Base-by-base conservation (phyloP, 2,888 invertebrate species). In the Antitype chi region DNA sequence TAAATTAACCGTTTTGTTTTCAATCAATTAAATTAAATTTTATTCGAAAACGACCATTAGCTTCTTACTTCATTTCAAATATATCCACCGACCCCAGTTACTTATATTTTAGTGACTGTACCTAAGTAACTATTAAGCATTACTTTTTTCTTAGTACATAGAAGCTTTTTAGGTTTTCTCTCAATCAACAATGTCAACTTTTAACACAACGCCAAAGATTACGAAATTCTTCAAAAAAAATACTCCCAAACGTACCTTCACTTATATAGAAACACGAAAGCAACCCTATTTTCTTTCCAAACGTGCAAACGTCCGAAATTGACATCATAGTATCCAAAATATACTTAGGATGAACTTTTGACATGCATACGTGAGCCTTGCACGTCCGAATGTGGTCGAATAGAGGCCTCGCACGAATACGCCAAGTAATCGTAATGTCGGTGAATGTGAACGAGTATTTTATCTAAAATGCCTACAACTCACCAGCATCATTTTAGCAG, bases 361-460 rank as follows among this genome's bases (percentile, higher is more conserved):
- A 85, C 83, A 85, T 85, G 83, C 74, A 81, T 81, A 77, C 38
- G 55, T 81, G 83, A 77, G 74, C 55, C 52, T 57, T 62, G 38
- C 83, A 83, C 81, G 67, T 68, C 11, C n/a, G 32, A 53, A 53
- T 53, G n/a, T 32, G 53, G 32, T 59, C 63, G 57, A 74, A 70
- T 62, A 64, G 74, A 17, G n/a, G 52, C 17, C n/a, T n/a, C 6
- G 7, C 11, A n/a, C n/a, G n/a, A 32, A 53, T 32, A 17, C 11
- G 53, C 32, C 23, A 28, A 17, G 15, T 15, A 49, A 49, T 23
- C 47, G 28, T 23, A 5, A 15, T 5, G 9, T 52, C 49, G 9
- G 9, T 52, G 49, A 52, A 9, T 9, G 15, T 5, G 9, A 52
- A 52, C 23, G 28, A 32, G 17, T 59, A 8, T 8, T 52, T 15